Evolutionary conservation across 2,113 vertebrate genomes (phyloP).

Genomic region (Paramisgurnus dabryanus): DNA sequence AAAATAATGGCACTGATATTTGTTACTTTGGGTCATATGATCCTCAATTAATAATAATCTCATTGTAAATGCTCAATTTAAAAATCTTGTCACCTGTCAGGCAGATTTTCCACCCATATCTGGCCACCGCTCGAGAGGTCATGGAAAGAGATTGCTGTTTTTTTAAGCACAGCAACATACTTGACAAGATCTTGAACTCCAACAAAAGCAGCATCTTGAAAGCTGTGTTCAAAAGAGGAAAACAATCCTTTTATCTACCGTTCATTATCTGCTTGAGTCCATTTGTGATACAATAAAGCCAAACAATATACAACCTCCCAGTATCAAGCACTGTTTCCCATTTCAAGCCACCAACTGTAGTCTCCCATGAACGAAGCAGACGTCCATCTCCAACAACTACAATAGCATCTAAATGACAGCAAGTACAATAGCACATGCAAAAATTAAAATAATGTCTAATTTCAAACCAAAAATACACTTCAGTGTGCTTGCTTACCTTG

Average conservation of each 20-base stretch:
- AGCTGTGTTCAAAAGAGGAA: constrained; percentile 71
- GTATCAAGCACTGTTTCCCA: constrained; percentile 91
- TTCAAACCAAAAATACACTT: background rate
- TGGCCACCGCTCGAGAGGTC: constrained; percentile 93
- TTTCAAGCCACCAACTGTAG: constrained; percentile 89
- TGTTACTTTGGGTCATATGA: too few relatives aligned
- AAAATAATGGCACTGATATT: too few relatives aligned
- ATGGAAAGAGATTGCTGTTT: constrained; percentile 81
- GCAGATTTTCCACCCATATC: constrained; percentile 90
- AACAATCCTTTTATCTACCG: background rate
- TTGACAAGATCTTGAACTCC: constrained; percentile 82
- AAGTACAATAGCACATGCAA: background rate
- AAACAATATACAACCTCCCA: constrained; percentile 78
- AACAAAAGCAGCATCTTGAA: constrained; percentile 83
- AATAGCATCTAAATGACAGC: constrained; percentile 80
- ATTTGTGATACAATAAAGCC: background rate
- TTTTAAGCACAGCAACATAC: constrained; percentile 86
- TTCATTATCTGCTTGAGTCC: background rate
- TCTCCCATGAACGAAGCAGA: constrained; percentile 93
- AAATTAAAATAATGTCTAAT: background rate
- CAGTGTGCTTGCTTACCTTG: constrained; percentile 75
- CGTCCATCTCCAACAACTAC: constrained; percentile 84
- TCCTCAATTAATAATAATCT: background rate
- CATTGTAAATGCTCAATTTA: background rate
- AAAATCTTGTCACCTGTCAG: constrained; percentile 80